phyloP scores from a whole-genome alignment of 2,888 invertebrate genomes.

The Sceliomorpha sp. region DNA sequence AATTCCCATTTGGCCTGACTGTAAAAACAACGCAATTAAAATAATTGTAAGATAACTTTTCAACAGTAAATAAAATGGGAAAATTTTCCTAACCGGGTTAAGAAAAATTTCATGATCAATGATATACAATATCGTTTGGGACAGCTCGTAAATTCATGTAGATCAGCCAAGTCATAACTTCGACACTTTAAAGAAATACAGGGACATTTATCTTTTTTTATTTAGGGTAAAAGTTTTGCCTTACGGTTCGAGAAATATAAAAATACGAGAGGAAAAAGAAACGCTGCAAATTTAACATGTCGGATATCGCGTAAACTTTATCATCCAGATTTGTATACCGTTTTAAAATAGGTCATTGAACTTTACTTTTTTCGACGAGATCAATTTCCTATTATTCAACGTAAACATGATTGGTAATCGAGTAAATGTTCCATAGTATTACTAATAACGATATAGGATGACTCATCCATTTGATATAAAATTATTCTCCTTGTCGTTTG shows the following conservation, averaged over 20 bases:
- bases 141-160: slow-evolving; percentile 43
- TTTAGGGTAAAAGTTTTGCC: slow-evolving; percentile 32
- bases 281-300: slow-evolving; percentile 41
- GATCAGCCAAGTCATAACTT: slow-evolving; percentile 37
- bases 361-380: slow-evolving; percentile 13
- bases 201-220: slow-evolving; percentile 34
- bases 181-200: slow-evolving; percentile 25
- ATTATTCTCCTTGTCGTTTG: no score
- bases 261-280: slow-evolving; percentile 9
- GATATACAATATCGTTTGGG: slow-evolving; percentile 34
- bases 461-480: no score
- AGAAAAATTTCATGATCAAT: slow-evolving; percentile 24
- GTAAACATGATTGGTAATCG: slow-evolving; percentile 4
- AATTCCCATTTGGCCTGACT: no score
- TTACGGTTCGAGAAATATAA: slow-evolving; percentile 21
- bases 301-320: slow-evolving; percentile 39
- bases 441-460: no score
- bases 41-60: slow-evolving; percentile 10
- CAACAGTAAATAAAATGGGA: slow-evolving; percentile 8
- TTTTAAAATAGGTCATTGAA: slow-evolving; percentile 23
- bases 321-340: slow-evolving; percentile 35
- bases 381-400: slow-evolving; percentile 24
- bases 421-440: slow-evolving; percentile 3
- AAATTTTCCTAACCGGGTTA: slow-evolving; percentile 13
- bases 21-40: neutral